phyloP scores from a whole-genome alignment of 2,888 invertebrate species.

The Hymenopus coronatus region DNA sequence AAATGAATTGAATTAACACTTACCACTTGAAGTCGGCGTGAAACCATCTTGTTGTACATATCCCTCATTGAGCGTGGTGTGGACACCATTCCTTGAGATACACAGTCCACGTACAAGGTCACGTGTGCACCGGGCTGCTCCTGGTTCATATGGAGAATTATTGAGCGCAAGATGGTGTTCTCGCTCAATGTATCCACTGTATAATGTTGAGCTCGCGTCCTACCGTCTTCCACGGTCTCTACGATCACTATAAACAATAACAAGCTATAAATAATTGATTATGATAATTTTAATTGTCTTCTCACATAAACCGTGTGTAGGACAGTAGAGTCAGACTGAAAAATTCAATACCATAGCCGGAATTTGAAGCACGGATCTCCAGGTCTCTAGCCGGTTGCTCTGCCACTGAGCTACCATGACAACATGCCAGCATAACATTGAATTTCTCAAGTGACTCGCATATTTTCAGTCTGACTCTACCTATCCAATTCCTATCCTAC shows the following conservation, averaged over 20 bases:
- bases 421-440: too few species aligned
- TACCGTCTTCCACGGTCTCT: conserved; percentile 49
- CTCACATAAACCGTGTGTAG: too few species aligned
- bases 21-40: conserved; percentile 40
- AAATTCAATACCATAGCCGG: too few species aligned
- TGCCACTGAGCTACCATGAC: too few species aligned
- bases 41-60: conserved; percentile 55
- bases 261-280: not conserved
- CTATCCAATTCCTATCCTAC: too few species aligned
- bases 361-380: too few species aligned
- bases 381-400: too few species aligned
- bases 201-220: conserved; percentile 60
- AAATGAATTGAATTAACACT: not conserved
- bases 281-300: too few species aligned
- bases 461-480: too few species aligned
- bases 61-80: conserved; percentile 58
- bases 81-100: conserved; percentile 60
- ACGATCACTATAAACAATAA: conserved; percentile 33
- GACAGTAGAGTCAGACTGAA: too few species aligned
- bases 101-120: conserved; percentile 64
- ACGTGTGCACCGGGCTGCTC: conserved; percentile 56
- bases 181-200: conserved; percentile 57
- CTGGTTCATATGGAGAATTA: conserved; percentile 56
- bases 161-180: conserved; percentile 54
- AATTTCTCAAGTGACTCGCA: too few species aligned